These are phyloP conservation scores for Alectura lathami DNA, from an alignment of 2,113 vertebrate species.

Conservation along the genomic window DNA sequence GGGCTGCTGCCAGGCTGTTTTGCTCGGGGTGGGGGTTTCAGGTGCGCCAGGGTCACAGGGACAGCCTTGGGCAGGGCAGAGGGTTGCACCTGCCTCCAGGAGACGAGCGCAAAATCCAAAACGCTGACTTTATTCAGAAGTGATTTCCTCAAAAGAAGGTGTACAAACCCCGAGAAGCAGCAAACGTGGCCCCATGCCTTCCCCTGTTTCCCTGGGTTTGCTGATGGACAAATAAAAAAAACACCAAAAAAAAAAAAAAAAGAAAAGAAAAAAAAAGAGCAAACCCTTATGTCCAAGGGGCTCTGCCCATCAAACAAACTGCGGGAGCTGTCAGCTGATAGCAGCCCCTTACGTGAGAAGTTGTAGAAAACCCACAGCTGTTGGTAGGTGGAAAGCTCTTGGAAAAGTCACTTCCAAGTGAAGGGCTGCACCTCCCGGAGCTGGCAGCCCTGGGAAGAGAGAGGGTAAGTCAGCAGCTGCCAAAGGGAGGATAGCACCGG, in stretches of 20 bases:
- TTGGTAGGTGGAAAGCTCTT: not conserved
- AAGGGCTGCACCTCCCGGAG: not conserved
- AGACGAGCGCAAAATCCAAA: not conserved
- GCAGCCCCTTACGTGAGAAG: not conserved
- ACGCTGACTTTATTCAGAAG: not conserved
- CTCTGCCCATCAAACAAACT: not conserved
- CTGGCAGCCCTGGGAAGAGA: not conserved
- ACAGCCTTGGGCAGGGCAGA: rapidly evolving
- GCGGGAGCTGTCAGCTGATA: not conserved
- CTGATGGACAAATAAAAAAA: not conserved
- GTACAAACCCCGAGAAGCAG: not conserved
- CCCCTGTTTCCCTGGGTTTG: not conserved
- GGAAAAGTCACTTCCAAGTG: not conserved
- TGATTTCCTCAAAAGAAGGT: not conserved
- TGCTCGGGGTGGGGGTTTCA: not conserved
- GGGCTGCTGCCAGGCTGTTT: not conserved
- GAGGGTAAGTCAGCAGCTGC: not conserved
- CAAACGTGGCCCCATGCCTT: not conserved
- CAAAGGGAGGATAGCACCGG: rapidly evolving
- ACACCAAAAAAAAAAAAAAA: too few relatives aligned
- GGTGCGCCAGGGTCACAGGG: not conserved
- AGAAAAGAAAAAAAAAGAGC: too few relatives aligned
- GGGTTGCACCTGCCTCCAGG: not conserved
- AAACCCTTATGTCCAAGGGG: not conserved
- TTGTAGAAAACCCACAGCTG: not conserved